These are phyloP conservation scores for Cremastinae sp. DNA, from an alignment of 2,888 invertebrate species.

Conservation along the genomic window DNA sequence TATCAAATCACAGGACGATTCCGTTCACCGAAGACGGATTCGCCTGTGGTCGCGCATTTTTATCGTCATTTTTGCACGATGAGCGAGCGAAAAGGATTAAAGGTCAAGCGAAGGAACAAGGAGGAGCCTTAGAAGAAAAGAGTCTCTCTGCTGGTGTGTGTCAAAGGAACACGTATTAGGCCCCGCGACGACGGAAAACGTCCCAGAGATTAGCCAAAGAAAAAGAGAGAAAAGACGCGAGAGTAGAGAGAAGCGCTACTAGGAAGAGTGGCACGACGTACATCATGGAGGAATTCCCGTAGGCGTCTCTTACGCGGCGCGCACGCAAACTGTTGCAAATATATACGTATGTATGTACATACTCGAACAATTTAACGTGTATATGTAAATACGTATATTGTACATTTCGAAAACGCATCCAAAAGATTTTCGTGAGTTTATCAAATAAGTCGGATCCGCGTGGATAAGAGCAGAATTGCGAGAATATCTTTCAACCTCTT, in stretches of 20 bases:
- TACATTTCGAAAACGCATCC: too few species aligned
- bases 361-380: too few species aligned
- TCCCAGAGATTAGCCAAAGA: slow-evolving; percentile 21
- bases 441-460: too few species aligned
- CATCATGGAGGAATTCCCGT: slow-evolving; percentile 58
- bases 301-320: slow-evolving; percentile 47
- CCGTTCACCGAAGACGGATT: too few species aligned
- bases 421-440: too few species aligned
- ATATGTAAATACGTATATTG: too few species aligned
- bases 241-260: slow-evolving; percentile 34
- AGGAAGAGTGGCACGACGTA: slow-evolving; percentile 49
- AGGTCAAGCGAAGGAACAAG: slow-evolving; percentile 29
- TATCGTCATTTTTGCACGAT: slow-evolving; percentile 3
- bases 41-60: neutral
- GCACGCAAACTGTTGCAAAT: slow-evolving; percentile 5
- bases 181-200: slow-evolving; percentile 25
- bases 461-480: too few species aligned
- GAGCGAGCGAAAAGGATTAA: slow-evolving; percentile 34
- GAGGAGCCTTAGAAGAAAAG: slow-evolving; percentile 24
- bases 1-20: too few species aligned
- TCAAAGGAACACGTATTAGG: slow-evolving; percentile 48
- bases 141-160: slow-evolving; percentile 36
- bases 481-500: slow-evolving; percentile 14
- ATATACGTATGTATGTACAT: too few species aligned
- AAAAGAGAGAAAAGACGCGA: neutral